These are phyloP conservation scores for Rhabdomys pumilio DNA, from an alignment of 2,797 vertebrate species.

Conservation along the genomic window DNA sequence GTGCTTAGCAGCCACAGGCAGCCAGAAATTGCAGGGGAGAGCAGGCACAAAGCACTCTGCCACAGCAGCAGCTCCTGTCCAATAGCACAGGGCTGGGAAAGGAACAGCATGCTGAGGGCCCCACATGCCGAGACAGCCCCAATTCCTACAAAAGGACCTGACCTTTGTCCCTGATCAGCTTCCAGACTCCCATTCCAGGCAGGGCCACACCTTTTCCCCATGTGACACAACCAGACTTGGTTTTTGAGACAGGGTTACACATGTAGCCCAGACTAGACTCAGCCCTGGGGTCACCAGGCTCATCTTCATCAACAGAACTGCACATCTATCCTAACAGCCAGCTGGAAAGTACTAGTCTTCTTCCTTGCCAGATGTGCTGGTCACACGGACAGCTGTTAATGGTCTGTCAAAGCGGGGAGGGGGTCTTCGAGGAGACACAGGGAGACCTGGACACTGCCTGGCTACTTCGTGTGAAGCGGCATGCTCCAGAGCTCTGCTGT, in stretches of 20 bases:
- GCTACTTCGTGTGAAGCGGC: not conserved
- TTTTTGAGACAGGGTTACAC: not conserved
- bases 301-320: not conserved
- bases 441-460: not conserved
- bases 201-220: not conserved
- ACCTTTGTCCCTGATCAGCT: not conserved
- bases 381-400: rapidly evolving
- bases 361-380: not conserved
- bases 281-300: too few species aligned
- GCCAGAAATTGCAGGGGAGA: too few species aligned
- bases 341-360: too few species aligned
- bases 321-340: not conserved
- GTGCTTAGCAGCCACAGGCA: not conserved
- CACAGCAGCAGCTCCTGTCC: not conserved
- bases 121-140: not conserved
- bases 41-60: not conserved
- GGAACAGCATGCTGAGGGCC: not conserved
- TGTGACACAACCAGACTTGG: not conserved
- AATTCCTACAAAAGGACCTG: not conserved
- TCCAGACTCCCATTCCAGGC: not conserved
- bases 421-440: not conserved
- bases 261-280: not conserved
- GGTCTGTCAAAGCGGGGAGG: not conserved
- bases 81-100: not conserved
- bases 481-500: too few species aligned